Percentiles rank a stretch among this genome's conserved stretches.
Evolutionary conservation across 2,113 vertebrate genomes (phyloP).

Genomic region (Atherinomorus stipes): DNA sequence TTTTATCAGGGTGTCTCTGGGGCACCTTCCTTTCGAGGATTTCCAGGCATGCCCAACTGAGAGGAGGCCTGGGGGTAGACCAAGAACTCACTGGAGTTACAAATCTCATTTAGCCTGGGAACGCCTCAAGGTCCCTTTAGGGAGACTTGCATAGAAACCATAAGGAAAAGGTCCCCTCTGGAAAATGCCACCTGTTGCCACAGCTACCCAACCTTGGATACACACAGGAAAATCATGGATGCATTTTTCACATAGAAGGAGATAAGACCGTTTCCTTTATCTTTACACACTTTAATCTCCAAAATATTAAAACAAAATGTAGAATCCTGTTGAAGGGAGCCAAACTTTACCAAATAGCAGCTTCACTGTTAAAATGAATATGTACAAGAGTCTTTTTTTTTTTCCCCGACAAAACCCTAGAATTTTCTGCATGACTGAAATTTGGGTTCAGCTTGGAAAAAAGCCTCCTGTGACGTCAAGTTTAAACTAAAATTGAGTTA

Average conservation of each 20-base stretch:
- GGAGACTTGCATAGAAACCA: not conserved
- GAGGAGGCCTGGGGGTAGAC: not conserved
- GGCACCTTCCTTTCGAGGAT: slow-evolving; percentile 1
- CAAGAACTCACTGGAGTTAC: not conserved
- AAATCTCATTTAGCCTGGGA: not conserved
- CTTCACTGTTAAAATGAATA: no score
- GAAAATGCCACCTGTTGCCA: not conserved
- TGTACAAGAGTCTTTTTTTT: no score
- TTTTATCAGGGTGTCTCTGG: not conserved
- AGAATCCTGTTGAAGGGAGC: no score
- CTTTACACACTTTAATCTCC: no score
- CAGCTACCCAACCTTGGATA: not conserved
- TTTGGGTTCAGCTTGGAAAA: no score
- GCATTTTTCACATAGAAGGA: not conserved
- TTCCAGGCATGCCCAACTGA: not conserved
- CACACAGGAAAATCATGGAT: not conserved
- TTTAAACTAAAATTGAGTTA: no score
- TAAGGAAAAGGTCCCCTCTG: not conserved
- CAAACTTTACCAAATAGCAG: no score
- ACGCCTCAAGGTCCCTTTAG: not conserved
- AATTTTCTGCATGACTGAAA: no score
- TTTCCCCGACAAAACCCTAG: no score
- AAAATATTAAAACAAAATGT: no score
- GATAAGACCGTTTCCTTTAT: not conserved
- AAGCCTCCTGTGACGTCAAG: no score